These are phyloP conservation scores for Listronotus oregonensis DNA, from an alignment of 1,140 invertebrate species.

Conservation along the genomic window DNA sequence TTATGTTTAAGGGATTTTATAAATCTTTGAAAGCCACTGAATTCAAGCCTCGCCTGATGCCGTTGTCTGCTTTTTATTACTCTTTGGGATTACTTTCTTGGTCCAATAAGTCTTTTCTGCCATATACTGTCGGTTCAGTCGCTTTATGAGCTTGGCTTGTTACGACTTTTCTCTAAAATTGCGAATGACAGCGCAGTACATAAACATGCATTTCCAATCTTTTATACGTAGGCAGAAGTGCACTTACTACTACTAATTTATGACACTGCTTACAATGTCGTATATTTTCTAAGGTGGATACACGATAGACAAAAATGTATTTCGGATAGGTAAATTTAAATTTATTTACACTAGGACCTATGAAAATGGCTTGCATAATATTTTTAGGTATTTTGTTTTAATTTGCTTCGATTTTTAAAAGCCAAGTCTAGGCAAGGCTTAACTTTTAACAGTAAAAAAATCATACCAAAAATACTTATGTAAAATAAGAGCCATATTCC, in stretches of 20 bases:
- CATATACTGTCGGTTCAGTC: slow-evolving; percentile 28
- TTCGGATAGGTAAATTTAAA: slow-evolving; percentile 2
- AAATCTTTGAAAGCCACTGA: slow-evolving; percentile 51
- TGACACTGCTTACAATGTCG: slow-evolving; percentile 29
- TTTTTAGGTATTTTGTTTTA: too few relatives aligned
- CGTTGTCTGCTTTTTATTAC: slow-evolving; percentile 51
- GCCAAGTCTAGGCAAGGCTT: too few relatives aligned
- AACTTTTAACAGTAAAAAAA: too few relatives aligned
- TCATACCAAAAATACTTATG: too few relatives aligned
- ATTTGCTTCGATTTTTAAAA: too few relatives aligned
- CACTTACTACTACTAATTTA: slow-evolving; percentile 34
- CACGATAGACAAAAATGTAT: slow-evolving; percentile 17
- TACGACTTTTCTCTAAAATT: slow-evolving; percentile 41
- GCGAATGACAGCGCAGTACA: slow-evolving; percentile 40
- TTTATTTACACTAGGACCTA: too few relatives aligned
- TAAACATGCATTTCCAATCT: slow-evolving; percentile 45
- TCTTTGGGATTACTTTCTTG: slow-evolving; percentile 46
- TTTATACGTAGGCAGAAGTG: slow-evolving; percentile 35
- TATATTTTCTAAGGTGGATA: slow-evolving; percentile 22
- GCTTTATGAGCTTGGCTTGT: slow-evolving; percentile 40
- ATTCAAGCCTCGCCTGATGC: slow-evolving; percentile 33
- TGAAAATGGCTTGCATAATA: too few relatives aligned
- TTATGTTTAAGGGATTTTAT: slow-evolving; percentile 55
- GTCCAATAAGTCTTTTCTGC: slow-evolving; percentile 41
- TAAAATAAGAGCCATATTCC: too few relatives aligned